These are phyloP conservation scores for Caenorhabditis macrosperma DNA, from an alignment of 2,888 invertebrate genomes.

Conservation along the genomic window DNA sequence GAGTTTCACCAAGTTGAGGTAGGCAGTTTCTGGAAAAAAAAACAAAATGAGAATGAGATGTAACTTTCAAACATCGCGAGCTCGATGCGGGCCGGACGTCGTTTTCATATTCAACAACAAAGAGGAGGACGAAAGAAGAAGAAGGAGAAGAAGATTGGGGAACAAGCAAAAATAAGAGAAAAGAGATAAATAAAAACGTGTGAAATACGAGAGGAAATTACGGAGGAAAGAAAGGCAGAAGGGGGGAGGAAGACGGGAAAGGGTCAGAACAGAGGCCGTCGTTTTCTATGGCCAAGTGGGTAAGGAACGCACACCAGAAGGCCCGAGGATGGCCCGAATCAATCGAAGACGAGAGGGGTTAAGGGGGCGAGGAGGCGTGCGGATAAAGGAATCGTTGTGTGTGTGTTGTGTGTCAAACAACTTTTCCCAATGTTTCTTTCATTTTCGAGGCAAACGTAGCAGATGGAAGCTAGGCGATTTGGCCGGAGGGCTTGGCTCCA, in stretches of 20 bases:
- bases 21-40: slow-evolving; percentile 33
- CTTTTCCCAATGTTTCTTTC: neutral
- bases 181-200: neutral
- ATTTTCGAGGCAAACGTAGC: neutral
- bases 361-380: neutral
- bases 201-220: neutral
- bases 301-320: slow-evolving; percentile 33
- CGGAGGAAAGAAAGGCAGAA: slow-evolving; percentile 9
- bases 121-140: neutral
- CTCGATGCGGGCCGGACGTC: neutral
- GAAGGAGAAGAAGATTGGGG: neutral
- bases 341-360: slow-evolving; percentile 7
- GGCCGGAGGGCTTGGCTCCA: neutral
- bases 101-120: slow-evolving; percentile 7
- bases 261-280: slow-evolving; percentile 30
- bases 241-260: neutral
- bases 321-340: slow-evolving; percentile 15
- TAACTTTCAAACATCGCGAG: neutral
- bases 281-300: slow-evolving; percentile 35
- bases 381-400: neutral
- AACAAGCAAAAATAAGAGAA: neutral
- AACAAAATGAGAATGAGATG: neutral
- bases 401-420: slow-evolving; percentile 4
- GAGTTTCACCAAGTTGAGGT: slow-evolving; percentile 59
- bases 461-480: neutral